phyloP scores from a whole-genome alignment of 2,888 invertebrate genomes.

The Pseudanteris insignis region DNA sequence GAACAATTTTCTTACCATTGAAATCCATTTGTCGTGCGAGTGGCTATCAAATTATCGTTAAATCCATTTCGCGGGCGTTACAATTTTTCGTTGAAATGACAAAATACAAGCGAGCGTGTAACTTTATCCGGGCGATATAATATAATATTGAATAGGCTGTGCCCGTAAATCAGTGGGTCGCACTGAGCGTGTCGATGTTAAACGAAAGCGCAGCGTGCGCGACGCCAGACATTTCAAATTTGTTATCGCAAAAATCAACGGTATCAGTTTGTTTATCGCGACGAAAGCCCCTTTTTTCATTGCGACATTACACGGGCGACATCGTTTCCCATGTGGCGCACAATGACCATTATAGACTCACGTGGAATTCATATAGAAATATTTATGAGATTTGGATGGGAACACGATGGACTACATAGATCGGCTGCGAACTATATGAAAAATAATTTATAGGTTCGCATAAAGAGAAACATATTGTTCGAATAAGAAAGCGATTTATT shows the following conservation, averaged over 20 bases:
- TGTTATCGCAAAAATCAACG: slow-evolving; percentile 27
- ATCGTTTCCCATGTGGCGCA: slow-evolving; percentile 24
- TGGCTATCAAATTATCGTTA: too few species aligned
- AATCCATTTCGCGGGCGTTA: too few species aligned
- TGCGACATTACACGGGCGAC: slow-evolving; percentile 8
- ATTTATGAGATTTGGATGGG: slow-evolving; percentile 35
- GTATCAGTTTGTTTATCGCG: slow-evolving; percentile 24
- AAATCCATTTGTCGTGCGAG: too few species aligned
- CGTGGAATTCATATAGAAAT: slow-evolving; percentile 24
- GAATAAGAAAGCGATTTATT: slow-evolving; percentile 26
- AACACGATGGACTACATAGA: slow-evolving; percentile 39
- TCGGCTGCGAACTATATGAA: slow-evolving; percentile 16
- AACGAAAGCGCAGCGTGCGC: too few species aligned
- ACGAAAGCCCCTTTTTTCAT: slow-evolving; percentile 10
- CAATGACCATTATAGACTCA: slow-evolving; percentile 34
- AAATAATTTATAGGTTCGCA: slow-evolving; percentile 34
- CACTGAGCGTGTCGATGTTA: too few species aligned
- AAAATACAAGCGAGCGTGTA: too few species aligned
- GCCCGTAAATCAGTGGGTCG: too few species aligned
- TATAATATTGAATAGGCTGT: too few species aligned
- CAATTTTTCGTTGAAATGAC: too few species aligned
- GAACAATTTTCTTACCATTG: too few species aligned
- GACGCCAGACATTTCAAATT: too few species aligned
- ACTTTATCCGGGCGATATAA: too few species aligned
- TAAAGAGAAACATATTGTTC: slow-evolving; percentile 28